phyloP scores from a whole-genome alignment of 2,113 vertebrate genomes.

The Eonycteris spelaea region DNA sequence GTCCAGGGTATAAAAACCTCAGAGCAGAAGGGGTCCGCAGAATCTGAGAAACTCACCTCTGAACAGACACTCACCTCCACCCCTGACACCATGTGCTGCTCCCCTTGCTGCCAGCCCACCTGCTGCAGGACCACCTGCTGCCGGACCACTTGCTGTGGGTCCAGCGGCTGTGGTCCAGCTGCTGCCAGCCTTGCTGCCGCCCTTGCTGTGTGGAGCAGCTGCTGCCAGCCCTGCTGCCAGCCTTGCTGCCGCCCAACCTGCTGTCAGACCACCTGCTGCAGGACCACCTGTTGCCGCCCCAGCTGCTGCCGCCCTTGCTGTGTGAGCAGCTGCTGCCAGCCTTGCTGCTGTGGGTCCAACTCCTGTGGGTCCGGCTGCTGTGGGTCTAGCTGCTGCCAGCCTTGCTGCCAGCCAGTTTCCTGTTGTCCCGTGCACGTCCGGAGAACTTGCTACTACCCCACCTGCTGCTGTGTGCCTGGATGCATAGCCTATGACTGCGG shows the following conservation, averaged over 20 bases:
- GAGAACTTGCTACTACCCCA: not conserved
- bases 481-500: not conserved
- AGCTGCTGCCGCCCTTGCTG: not conserved
- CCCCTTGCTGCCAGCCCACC: not conserved
- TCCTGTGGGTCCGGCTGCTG: not conserved
- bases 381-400: not conserved
- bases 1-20: not conserved
- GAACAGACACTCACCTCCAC: not conserved
- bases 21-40: not conserved
- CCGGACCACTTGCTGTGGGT: not conserved
- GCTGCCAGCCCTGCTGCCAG: not conserved
- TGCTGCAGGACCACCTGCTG: not conserved
- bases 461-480: not conserved
- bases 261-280: no score
- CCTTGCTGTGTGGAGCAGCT: not conserved
- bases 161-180: not conserved
- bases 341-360: not conserved
- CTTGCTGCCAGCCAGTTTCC: not conserved
- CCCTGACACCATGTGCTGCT: conserved; percentile 6
- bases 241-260: no score
- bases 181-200: not conserved
- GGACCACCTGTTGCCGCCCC: not conserved
- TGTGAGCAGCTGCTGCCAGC: not conserved
- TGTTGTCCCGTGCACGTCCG: no score
- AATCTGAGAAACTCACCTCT: not conserved